Conservation (phyloP, 2,113 vertebrate genomes). For the Bubalus kerabau region DNA sequence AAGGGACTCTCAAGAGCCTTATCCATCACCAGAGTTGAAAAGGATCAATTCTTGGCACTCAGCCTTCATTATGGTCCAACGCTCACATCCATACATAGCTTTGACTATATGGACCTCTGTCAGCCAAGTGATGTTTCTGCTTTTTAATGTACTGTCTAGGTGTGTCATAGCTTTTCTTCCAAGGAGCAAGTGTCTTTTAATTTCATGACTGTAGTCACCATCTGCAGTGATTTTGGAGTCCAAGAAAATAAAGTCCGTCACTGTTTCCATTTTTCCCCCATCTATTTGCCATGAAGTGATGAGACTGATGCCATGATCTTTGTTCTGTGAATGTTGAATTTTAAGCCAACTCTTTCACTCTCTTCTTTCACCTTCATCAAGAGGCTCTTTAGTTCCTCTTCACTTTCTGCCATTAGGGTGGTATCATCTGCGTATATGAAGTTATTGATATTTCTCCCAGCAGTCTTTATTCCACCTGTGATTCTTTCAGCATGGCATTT, state of each 20-base stretch:
- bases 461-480: neutral
- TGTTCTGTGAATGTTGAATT: neutral
- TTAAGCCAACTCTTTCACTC: neutral
- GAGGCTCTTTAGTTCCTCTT: neutral
- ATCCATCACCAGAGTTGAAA: neutral
- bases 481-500: neutral
- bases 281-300: neutral
- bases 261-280: neutral
- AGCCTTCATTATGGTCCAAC: neutral
- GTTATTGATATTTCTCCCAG: neutral
- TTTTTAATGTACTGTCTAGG: neutral
- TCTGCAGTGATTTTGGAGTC: neutral
- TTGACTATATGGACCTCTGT: neutral
- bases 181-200: neutral
- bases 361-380: neutral
- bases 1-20: neutral
- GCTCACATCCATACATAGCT: neutral
- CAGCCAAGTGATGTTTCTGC: neutral
- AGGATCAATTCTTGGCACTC: neutral
- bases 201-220: neutral
- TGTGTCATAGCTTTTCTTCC: neutral
- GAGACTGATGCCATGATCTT: neutral
- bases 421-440: neutral
- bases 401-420: neutral
- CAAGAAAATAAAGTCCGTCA: neutral